phyloP scores from a whole-genome alignment of 2,888 invertebrate genomes.

The Metopia argyrocephala region DNA sequence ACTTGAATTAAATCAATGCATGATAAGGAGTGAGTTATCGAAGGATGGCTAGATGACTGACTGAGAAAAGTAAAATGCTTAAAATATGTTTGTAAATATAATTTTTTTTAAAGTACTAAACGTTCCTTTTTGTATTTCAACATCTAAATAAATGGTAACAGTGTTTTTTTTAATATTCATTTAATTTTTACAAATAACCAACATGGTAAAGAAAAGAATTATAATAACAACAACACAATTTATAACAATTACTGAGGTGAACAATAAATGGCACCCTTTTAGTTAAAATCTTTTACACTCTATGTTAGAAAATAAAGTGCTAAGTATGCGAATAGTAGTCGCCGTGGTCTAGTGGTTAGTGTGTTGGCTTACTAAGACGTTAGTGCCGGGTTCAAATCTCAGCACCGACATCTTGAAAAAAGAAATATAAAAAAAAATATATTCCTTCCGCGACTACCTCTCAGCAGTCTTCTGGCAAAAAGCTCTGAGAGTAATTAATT shows the following conservation, averaged over 20 bases:
- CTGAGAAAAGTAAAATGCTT: slow-evolving; percentile 34
- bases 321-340: no score
- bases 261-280: slow-evolving; percentile 14
- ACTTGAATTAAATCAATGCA: slow-evolving; percentile 60
- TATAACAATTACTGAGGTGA: neutral
- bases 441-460: no score
- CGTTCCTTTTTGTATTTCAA: slow-evolving; percentile 10
- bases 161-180: slow-evolving; percentile 14
- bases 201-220: neutral
- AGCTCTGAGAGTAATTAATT: no score
- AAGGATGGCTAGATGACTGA: neutral
- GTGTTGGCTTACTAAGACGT: no score
- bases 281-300: no score
- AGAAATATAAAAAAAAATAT: no score
- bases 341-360: no score
- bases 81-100: slow-evolving; percentile 27
- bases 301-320: no score
- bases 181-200: slow-evolving; percentile 1
- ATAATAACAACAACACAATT: neutral
- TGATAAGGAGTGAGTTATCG: neutral
- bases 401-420: no score
- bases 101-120: slow-evolving; percentile 25
- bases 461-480: no score
- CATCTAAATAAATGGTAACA: slow-evolving; percentile 16
- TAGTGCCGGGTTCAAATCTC: no score